Conservation (phyloP, 2,888 invertebrate genomes). For the Mythimna pallens region DNA sequence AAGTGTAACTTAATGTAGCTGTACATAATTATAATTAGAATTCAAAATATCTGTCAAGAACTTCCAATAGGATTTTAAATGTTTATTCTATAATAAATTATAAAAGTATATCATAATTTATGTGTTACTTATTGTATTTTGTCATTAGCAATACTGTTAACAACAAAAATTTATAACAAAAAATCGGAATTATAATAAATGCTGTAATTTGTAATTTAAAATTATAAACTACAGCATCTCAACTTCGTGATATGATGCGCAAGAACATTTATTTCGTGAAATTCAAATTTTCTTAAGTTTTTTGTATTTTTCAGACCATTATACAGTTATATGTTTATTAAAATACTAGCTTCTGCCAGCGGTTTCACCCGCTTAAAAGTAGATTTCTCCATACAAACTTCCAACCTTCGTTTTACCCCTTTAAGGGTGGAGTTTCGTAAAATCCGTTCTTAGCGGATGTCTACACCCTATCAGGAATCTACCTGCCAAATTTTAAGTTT, state of each 20-base stretch:
- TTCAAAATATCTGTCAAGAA: constrained; percentile 56
- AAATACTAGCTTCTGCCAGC: no score
- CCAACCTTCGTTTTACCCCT: no score
- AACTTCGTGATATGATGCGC: background rate
- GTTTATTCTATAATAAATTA: constrained; percentile 50
- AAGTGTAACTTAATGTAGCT: constrained; percentile 50
- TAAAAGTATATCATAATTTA: constrained; percentile 56
- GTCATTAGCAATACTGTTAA: constrained; percentile 34
- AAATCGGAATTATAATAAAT: background rate
- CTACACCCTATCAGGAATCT: no score
- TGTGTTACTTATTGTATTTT: constrained; percentile 41
- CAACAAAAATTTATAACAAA: constrained; percentile 16
- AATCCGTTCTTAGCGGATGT: no score
- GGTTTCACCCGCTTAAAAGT: no score
- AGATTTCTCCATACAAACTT: no score
- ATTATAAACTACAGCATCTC: background rate
- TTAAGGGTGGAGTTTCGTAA: no score
- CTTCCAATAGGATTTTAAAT: constrained; percentile 66
- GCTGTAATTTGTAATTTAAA: background rate
- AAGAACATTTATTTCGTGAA: background rate
- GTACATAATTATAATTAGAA: constrained; percentile 49
- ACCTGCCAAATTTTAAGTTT: no score
- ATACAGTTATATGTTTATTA: no score
- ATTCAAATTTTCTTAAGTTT: no score
- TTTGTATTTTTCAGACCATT: no score